These are phyloP conservation scores for Pogonomyrmex californicus DNA, from an alignment of 1,140 invertebrate genomes.

Conservation along the genomic window DNA sequence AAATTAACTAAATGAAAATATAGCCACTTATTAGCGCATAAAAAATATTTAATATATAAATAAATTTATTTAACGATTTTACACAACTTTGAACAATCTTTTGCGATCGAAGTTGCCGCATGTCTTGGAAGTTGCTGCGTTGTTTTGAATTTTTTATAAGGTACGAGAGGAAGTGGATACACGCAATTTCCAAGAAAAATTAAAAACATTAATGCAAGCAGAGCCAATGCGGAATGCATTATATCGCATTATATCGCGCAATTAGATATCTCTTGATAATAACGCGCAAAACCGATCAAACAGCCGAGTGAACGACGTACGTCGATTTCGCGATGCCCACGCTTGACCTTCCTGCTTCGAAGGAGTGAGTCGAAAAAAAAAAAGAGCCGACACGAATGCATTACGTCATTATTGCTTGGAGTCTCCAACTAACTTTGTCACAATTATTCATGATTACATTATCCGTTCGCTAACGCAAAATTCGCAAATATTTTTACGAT, in stretches of 20 bases:
- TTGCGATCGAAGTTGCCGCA: neutral
- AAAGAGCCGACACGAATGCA: constrained; percentile 26
- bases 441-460: constrained; percentile 41
- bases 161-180: neutral
- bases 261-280: constrained; percentile 37
- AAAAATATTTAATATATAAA: neutral
- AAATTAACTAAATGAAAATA: constrained; percentile 9
- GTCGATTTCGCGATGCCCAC: constrained; percentile 63
- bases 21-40: neutral
- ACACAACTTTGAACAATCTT: neutral
- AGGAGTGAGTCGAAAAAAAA: constrained; percentile 56
- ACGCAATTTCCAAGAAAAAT: neutral
- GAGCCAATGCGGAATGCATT: constrained; percentile 15
- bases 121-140: neutral
- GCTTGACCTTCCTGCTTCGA: constrained; percentile 65
- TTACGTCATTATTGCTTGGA: constrained; percentile 53
- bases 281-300: constrained; percentile 62
- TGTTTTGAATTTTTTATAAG: constrained; percentile 17
- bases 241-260: neutral
- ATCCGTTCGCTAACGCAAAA: neutral
- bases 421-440: constrained; percentile 5
- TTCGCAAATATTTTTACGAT: constrained; percentile 8
- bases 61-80: neutral
- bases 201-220: constrained; percentile 13
- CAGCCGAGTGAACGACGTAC: constrained; percentile 40